These are phyloP conservation scores for Crotalus tigris DNA, from an alignment of 2,113 vertebrate genomes.

Conservation along the genomic window DNA sequence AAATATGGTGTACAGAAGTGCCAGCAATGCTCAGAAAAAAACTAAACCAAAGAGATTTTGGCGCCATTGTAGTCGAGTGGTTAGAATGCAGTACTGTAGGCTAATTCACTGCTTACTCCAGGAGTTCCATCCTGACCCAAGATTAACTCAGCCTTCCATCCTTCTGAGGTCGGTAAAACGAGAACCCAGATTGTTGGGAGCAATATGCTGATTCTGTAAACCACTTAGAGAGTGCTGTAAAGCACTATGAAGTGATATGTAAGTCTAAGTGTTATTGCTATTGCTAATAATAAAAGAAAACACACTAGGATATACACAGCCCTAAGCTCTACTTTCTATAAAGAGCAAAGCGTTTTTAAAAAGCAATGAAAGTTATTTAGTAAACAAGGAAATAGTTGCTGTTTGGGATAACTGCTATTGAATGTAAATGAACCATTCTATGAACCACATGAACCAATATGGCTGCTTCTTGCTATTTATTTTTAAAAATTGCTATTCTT, in stretches of 20 bases:
- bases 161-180: not conserved
- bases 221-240: too few relatives aligned
- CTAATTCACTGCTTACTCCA: not conserved
- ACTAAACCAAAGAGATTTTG: not conserved
- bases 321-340: not conserved
- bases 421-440: not conserved
- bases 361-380: not conserved
- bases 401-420: not conserved
- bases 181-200: not conserved
- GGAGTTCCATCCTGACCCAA: not conserved
- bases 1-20: not conserved
- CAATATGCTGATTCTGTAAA: not conserved
- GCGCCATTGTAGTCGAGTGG: not conserved
- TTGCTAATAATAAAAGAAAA: not conserved
- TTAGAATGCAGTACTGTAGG: not conserved
- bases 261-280: not conserved
- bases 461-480: not conserved
- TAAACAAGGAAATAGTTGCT: not conserved
- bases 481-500: not conserved
- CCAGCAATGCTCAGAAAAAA: not conserved
- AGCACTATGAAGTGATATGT: not conserved
- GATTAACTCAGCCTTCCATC: not conserved
- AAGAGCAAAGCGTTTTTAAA: not conserved
- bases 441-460: not conserved
- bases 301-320: not conserved